Percentiles rank a stretch among this genome's conserved stretches.
These are phyloP conservation scores for Acanthaster planci DNA, from an alignment of 35 echinoderm and acorn worm species.

Conservation along the genomic window DNA sequence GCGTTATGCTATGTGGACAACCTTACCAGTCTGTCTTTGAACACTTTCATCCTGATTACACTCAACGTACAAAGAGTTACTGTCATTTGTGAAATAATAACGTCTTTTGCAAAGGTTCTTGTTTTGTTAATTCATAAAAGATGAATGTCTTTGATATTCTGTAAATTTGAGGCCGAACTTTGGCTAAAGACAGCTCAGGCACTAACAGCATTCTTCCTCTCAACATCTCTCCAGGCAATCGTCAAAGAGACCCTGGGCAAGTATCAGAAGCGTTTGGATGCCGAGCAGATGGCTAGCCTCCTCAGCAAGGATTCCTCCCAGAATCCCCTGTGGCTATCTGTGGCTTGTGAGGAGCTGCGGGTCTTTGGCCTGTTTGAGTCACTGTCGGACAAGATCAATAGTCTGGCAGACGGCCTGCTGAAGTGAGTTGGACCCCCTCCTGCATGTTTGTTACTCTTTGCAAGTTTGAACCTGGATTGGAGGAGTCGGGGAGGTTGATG, in stretches of 20 bases:
- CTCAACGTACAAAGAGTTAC: no score
- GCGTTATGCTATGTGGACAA: no score
- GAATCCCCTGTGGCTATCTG: conserved; percentile 76
- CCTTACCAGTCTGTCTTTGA: no score
- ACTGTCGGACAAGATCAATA: conserved; percentile 72
- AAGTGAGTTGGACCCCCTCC: conserved; percentile 36
- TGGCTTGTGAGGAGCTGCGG: conserved; percentile 72
- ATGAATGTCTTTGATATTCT: no score
- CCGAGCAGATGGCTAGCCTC: conserved; percentile 60
- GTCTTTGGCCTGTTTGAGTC: conserved; percentile 68
- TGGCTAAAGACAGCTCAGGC: no score
- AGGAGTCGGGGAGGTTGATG: no score
- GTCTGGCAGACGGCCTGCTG: conserved; percentile 61
- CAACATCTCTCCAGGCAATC: conserved; percentile 42
- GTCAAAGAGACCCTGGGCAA: conserved; percentile 65
- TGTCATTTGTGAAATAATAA: not conserved
- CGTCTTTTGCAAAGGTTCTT: not conserved
- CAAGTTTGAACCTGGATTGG: no score
- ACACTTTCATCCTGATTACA: no score
- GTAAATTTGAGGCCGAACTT: no score
- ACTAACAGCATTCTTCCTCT: no score
- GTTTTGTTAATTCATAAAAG: not conserved
- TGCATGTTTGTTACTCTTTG: no score
- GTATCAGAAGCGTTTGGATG: conserved; percentile 73
- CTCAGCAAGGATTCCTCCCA: conserved; percentile 76